Evolutionary conservation across 2,797 vertebrate species (phyloP), one percentile per base, ranked within the genome.

Genomic region (Phalloptychus januarius): DNA sequence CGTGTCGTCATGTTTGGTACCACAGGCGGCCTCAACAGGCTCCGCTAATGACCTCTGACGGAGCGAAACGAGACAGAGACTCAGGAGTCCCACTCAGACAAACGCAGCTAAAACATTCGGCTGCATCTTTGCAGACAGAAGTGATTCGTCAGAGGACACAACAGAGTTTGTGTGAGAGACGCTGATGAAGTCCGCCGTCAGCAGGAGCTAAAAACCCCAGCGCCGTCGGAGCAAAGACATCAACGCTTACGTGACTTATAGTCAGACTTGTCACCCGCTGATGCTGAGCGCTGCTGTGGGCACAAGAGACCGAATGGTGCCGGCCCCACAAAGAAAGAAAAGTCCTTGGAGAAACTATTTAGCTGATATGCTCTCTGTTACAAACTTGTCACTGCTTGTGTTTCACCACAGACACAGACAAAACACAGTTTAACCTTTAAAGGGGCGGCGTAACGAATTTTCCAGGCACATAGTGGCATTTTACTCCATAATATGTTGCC

Each of bases 191-290:
- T 45, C 23, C 54, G 61, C 40, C 70, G 71, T 85, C 71, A 38
- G 46, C 40, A 73, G 74, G 44, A 31, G 81, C 67, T 38, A 11
- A 81, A 63, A 72, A 82, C 86, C 28, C 52, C 33, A 75, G 65
- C 84, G 44, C 3, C 50, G 75, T 77, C 72, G 54, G 73, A 83
- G 79, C 76, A 76, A 80, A 78, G 79, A 83, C 78, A 81, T 85
- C 79, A 82, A 79, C 75, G 25, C 72, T 42, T 72, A 44, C 71
- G 79, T 81, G 75, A 82, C 76, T 82, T 76, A 72, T 69, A 79
- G 82, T 88, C 78, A 78, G 81, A 77, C 56, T 81, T 83, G 89
- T 87, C 83, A 85, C 63, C 78, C 13, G 44, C 79, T 86, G 83
- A 83, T 71, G 79, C 40, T 65, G 48, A 86, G 38, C 12, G 31